phyloP scores from a whole-genome alignment of 2,113 vertebrate species.

The Phylloscopus trochilus region DNA sequence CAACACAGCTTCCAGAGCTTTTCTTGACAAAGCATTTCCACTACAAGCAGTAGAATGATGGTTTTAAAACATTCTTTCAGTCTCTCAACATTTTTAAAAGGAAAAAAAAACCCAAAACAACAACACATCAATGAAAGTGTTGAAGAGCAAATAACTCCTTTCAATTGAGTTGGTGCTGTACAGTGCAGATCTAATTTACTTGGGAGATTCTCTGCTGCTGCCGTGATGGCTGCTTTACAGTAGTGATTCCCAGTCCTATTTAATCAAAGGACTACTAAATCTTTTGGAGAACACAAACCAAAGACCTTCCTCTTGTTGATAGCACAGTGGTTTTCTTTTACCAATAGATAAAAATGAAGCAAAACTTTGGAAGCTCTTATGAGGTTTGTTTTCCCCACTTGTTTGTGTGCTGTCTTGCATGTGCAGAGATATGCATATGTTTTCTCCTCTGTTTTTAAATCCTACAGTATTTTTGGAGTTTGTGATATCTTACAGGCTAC shows the following conservation, averaged over 20 bases:
- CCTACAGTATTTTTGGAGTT: not conserved
- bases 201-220: not conserved
- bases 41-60: not conserved
- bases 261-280: not conserved
- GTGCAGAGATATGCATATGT: not conserved
- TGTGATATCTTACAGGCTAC: not conserved
- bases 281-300: not conserved
- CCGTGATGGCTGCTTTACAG: not conserved
- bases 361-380: not conserved
- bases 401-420: not conserved
- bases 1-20: not conserved
- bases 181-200: not conserved
- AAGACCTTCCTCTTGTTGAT: not conserved
- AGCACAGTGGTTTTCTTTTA: not conserved
- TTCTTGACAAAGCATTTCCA: not conserved
- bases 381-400: not conserved
- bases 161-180: not conserved
- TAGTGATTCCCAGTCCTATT: not conserved
- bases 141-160: constrained; percentile 19
- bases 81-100: not conserved
- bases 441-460: not conserved
- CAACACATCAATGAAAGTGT: not conserved
- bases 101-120: not conserved
- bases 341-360: not conserved
- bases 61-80: not conserved